Evolutionary conservation across 2,797 vertebrate genomes (phyloP), one percentile per base, ranked within the genome.

Genomic region (Oreochromis mossambicus): DNA sequence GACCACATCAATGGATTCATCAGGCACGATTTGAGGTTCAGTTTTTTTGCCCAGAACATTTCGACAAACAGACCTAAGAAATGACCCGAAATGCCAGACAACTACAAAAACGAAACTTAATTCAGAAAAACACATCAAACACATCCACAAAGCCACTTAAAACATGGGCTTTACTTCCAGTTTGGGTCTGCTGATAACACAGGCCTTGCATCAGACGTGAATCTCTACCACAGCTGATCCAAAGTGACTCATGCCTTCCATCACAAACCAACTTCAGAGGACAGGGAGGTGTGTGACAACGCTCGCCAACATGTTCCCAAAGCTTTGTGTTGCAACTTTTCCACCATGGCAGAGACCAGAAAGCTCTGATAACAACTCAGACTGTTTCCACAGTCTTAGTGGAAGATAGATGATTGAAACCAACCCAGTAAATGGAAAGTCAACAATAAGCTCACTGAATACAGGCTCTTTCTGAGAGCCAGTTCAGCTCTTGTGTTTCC

Each of bases 261-360:
- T 83, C 86, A 41, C 13, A 14, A 29, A 24, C 55, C n/a, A 29
- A 17, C 58, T 68, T n/a, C 4, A 13, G 56, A 68, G 80, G 11
- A 79, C 68, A 84, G 41, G 80, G 86, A 91, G 88, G 91, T 83
- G 90, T 95, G 94, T 83, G 93, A 94, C 87, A 68, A 82, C 12
- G 51, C 55, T 41, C 34, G 2, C 79, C 61, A 75, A 80, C 84
- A 52, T 3, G 85, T 92, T 94, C 92, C 90, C 90, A 95, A 73
- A 76, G 7, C 81, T 78, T 82, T 51, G 78, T 36, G 19, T 38
- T n/a, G 36, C 79, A 68, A 56, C 77, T 54, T 92, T 91, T 92
- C 92, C 94, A 89, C 66, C 21, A 14, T 2, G 61, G 38, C 81
- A 78, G 29, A 88, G 21, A 77, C 24, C 78, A 73, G 34, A 90